phyloP scores from a whole-genome alignment of 2,888 invertebrate species.

The Stenodera caucasica region DNA sequence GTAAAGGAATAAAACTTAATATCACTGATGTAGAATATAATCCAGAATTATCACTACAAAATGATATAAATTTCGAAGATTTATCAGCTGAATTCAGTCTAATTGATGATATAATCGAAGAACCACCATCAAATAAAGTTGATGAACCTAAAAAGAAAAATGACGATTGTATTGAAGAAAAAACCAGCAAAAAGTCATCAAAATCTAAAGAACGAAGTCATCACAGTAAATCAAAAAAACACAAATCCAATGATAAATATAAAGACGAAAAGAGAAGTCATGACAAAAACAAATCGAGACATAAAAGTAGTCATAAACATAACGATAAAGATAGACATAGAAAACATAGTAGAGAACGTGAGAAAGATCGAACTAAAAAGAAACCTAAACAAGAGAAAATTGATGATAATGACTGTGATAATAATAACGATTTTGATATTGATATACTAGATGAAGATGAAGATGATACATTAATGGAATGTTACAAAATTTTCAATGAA shows the following conservation, averaged over 20 bases:
- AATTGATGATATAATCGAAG: conserved; percentile 53
- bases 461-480: conserved; percentile 68
- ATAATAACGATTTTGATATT: conserved; percentile 19
- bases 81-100: conserved; percentile 53
- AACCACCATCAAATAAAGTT: conserved; percentile 20
- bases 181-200: conserved; percentile 8
- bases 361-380: conserved; percentile 21
- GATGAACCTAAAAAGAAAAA: conserved; percentile 18
- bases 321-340: conserved; percentile 24
- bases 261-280: conserved; percentile 14
- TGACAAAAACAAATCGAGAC: conserved; percentile 22
- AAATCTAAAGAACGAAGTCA: conserved; percentile 12
- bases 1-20: conserved; percentile 42
- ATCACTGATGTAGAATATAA: conserved; percentile 44
- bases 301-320: conserved; percentile 44
- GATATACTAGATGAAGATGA: conserved; percentile 61
- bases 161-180: conserved; percentile 15
- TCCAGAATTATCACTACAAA: conserved; percentile 36
- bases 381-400: conserved; percentile 19
- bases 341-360: conserved; percentile 25
- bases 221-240: conserved; percentile 14
- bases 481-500: conserved; percentile 84
- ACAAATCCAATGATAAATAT: conserved; percentile 19
- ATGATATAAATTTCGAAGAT: conserved; percentile 50
- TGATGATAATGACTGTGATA: conserved; percentile 27